These are phyloP conservation scores for Automeris io DNA, from an alignment of 2,888 invertebrate genomes.

Conservation along the genomic window DNA sequence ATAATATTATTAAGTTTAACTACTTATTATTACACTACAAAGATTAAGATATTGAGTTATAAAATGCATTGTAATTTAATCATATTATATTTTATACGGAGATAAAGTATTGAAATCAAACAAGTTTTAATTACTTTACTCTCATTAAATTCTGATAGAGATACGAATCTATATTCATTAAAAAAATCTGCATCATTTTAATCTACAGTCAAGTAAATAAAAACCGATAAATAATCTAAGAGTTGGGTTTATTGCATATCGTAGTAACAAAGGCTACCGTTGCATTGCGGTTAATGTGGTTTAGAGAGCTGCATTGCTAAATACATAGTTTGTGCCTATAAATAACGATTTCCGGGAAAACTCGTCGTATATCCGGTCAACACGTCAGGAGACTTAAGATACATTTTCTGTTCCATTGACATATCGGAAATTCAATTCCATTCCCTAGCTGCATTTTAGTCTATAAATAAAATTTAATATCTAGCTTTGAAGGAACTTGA, in stretches of 20 bases:
- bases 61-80: no score
- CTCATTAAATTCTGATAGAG: not conserved
- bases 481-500: no score
- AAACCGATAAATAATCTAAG: conserved; percentile 7
- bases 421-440: conserved; percentile 35
- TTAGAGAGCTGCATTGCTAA: conserved; percentile 3
- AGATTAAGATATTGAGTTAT: no score
- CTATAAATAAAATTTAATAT: not conserved
- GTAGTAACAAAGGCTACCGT: conserved; percentile 9
- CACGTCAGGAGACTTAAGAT: conserved; percentile 8
- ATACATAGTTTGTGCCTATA: not conserved
- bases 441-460: conserved; percentile 10
- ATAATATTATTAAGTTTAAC: no score
- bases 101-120: no score
- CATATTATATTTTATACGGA: no score
- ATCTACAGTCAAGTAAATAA: conserved; percentile 2
- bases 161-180: not conserved
- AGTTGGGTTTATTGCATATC: conserved; percentile 12
- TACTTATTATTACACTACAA: no score
- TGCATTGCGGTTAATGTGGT: conserved; percentile 11
- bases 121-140: no score
- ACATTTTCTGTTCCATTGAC: conserved; percentile 25
- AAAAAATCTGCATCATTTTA: not conserved
- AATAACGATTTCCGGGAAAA: conserved; percentile 1
- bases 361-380: conserved; percentile 3